These are phyloP conservation scores for Balearica regulorum DNA, from an alignment of 2,797 vertebrate genomes.

Conservation along the genomic window DNA sequence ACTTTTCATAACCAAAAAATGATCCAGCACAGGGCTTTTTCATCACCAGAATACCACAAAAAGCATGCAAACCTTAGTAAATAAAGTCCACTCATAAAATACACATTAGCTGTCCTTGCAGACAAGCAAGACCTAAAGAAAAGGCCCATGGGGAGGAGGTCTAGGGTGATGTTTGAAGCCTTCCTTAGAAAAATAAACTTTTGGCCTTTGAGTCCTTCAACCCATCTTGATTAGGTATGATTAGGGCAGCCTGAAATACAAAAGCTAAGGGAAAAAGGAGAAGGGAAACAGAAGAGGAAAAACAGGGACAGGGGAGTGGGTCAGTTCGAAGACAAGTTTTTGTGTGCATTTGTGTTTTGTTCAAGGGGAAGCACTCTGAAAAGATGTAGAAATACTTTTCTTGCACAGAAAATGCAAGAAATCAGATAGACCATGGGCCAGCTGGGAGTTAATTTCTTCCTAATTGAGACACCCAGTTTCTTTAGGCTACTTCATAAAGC, in stretches of 20 bases:
- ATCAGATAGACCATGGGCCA: not conserved
- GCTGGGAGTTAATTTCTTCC: not conserved
- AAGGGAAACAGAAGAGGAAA: not conserved
- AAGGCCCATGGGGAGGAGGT: not conserved
- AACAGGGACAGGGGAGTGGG: not conserved
- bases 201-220: not conserved
- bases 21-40: conserved; percentile 13
- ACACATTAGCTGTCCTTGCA: not conserved
- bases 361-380: not conserved
- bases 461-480: not conserved
- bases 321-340: not conserved
- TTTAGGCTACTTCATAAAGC: not conserved
- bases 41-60: conserved; percentile 22
- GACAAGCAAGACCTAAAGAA: not conserved
- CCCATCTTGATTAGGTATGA: not conserved
- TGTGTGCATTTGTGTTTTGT: not conserved
- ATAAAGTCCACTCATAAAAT: conserved; percentile 23
- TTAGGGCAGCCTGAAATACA: not conserved
- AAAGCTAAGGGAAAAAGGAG: not conserved
- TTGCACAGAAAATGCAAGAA: not conserved
- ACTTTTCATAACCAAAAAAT: conserved; percentile 16
- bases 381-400: not conserved
- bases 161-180: not conserved
- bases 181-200: not conserved
- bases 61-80: conserved; percentile 23